A percentile compares a stretch with the other conserved stretches of the same genome.
phyloP scores from a whole-genome alignment of 2,113 vertebrate species.

The Podarcis muralis region DNA sequence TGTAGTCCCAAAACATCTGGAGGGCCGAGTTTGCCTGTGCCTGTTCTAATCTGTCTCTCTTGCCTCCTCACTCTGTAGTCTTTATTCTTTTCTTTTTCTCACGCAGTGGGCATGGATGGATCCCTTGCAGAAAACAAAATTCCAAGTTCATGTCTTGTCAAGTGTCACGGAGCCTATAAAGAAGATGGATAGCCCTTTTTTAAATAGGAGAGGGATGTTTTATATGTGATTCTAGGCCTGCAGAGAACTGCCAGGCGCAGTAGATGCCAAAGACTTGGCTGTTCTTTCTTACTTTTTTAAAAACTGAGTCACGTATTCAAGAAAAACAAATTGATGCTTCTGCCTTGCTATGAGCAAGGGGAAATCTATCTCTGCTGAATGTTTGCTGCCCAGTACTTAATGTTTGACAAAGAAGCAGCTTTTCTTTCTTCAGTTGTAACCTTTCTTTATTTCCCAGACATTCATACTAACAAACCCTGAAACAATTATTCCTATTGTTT shows the following conservation, averaged over 20 bases:
- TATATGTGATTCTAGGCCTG: neutral
- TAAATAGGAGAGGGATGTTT: neutral
- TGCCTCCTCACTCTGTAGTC: neutral
- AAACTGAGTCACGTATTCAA: neutral
- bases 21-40: too few relatives aligned
- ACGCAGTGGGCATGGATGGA: neutral
- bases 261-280: neutral
- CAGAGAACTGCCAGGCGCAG: neutral
- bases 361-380: neutral
- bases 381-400: neutral
- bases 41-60: neutral
- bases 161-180: slow-evolving; percentile 34
- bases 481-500: neutral
- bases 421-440: neutral
- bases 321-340: neutral
- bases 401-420: neutral
- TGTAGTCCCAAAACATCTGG: too few relatives aligned
- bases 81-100: slow-evolving; percentile 12
- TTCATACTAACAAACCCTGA: too few relatives aligned
- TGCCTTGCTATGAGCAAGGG: neutral
- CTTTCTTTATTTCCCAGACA: neutral
- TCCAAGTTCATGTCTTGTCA: slow-evolving; percentile 10
- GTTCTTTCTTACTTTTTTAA: neutral
- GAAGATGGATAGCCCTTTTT: slow-evolving; percentile 18
- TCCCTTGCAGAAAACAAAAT: neutral